phyloP scores from a whole-genome alignment of 2,888 invertebrate genomes.

The Morpho deidamia region DNA sequence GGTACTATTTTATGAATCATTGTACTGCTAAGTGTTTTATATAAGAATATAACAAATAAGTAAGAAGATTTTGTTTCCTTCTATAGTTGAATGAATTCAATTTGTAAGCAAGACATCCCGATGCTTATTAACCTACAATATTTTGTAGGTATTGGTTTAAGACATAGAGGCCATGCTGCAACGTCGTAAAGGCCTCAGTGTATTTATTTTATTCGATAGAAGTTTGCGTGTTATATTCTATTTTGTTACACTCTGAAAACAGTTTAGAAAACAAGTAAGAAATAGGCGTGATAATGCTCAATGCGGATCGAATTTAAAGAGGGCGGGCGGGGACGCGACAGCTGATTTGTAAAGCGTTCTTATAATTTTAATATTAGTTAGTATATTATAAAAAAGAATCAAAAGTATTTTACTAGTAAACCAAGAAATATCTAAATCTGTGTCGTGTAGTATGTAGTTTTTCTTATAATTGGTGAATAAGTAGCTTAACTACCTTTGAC shows the following conservation, averaged over 20 bases:
- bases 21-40: constrained; percentile 46
- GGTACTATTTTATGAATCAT: constrained; percentile 53
- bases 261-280: constrained; percentile 27
- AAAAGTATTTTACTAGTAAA: not conserved
- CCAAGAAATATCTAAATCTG: no score
- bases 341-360: constrained; percentile 27
- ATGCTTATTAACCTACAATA: constrained; percentile 20
- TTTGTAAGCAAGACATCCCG: constrained; percentile 7
- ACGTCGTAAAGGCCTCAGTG: constrained; percentile 16
- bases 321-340: constrained; percentile 24
- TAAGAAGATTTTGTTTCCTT: constrained; percentile 23
- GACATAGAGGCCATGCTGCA: constrained; percentile 19
- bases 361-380: not conserved
- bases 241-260: constrained; percentile 37
- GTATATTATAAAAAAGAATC: not conserved
- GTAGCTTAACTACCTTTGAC: no score
- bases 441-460: no score
- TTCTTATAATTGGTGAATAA: no score
- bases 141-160: constrained; percentile 29
- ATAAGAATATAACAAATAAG: no score
- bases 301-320: constrained; percentile 20
- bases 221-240: constrained; percentile 28
- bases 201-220: constrained; percentile 18
- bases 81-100: constrained; percentile 12
- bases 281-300: constrained; percentile 29